phyloP scores from a whole-genome alignment of 2,797 vertebrate species.

The Mormyrus hasselquistii region DNA sequence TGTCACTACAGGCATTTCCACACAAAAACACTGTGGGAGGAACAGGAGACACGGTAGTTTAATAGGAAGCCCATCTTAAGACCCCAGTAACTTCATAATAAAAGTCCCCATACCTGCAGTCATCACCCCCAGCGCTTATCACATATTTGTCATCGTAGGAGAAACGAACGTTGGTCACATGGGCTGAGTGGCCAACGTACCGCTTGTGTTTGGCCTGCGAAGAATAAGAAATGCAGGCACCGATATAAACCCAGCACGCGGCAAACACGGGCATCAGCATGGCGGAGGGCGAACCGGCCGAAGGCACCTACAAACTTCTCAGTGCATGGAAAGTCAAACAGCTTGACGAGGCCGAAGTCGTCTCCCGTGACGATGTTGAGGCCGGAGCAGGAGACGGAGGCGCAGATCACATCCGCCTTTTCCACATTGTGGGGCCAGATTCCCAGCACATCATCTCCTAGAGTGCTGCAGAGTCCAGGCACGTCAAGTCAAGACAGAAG shows the following conservation, averaged over 20 bases:
- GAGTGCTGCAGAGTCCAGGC: constrained; percentile 58
- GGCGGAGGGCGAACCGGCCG: neutral
- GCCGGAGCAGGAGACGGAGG: constrained; percentile 82
- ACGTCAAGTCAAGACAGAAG: neutral
- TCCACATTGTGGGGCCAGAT: constrained; percentile 90
- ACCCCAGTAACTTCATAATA: neutral
- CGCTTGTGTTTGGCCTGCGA: constrained; percentile 88
- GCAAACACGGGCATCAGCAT: neutral
- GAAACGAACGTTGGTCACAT: constrained; percentile 88
- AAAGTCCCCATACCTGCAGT: constrained; percentile 76
- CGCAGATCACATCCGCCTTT: constrained; percentile 87
- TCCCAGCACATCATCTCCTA: constrained; percentile 91
- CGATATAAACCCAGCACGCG: neutral
- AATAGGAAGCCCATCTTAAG: neutral
- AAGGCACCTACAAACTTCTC: constrained; percentile 86
- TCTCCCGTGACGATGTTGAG: constrained; percentile 85
- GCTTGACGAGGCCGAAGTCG: constrained; percentile 90
- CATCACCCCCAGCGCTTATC: constrained; percentile 85
- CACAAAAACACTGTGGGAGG: neutral
- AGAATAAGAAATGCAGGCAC: neutral
- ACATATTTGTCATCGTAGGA: constrained; percentile 86
- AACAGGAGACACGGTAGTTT: neutral
- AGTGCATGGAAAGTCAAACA: constrained; percentile 87
- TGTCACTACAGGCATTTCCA: neutral
- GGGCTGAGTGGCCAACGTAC: constrained; percentile 89